Evolutionary conservation across 2,113 vertebrate species (phyloP).

Genomic region (Notechis scutatus): DNA sequence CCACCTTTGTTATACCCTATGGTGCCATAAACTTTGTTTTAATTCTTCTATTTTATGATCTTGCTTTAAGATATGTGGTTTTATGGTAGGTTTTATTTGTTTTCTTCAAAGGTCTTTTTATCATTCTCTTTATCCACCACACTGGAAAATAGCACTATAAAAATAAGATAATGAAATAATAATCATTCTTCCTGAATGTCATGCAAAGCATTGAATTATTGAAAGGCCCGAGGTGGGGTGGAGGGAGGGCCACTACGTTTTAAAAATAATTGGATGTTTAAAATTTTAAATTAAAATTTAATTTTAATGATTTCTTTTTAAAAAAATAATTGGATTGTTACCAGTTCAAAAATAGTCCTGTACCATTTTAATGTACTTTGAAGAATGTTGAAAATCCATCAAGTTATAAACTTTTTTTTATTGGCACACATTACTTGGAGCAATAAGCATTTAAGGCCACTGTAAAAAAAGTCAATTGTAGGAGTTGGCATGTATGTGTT

Average conservation of each 20-base stretch:
- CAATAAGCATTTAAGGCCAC: conserved; percentile 19
- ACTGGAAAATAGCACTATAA: neutral
- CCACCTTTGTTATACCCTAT: no score
- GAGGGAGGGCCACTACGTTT: neutral
- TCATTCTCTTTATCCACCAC: neutral
- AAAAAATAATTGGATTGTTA: neutral
- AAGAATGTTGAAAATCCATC: conserved; percentile 33
- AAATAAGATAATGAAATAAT: neutral
- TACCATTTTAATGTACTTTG: conserved; percentile 20
- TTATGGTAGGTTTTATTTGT: neutral
- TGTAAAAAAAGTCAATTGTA: conserved; percentile 42
- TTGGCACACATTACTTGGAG: conserved; percentile 28
- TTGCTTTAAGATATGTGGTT: neutral
- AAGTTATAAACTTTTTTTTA: conserved; percentile 50
- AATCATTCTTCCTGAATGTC: neutral
- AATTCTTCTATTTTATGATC: neutral
- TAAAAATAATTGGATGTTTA: conserved; percentile 13
- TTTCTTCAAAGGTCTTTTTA: neutral
- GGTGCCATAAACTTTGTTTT: neutral
- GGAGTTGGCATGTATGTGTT: conserved; percentile 15
- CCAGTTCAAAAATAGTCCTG: neutral
- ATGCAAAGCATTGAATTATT: neutral
- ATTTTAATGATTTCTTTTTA: neutral
- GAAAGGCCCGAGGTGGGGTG: neutral
- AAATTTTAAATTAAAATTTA: neutral